Evolutionary conservation across 2,888 invertebrate species (phyloP).

Genomic region (Scelioninae gen. 2): DNA sequence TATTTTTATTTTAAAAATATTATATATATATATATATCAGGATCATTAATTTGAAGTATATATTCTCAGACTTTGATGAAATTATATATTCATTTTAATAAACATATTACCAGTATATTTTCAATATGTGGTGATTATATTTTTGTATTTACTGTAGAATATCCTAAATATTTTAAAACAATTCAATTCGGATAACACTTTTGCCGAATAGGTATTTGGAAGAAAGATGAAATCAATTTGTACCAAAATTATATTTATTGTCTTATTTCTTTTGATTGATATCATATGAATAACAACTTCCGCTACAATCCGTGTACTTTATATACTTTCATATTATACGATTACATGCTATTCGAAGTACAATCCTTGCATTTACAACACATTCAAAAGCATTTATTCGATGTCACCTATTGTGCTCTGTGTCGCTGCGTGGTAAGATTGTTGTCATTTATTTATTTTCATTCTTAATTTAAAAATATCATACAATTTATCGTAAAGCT

Average conservation of each 20-base stretch:
- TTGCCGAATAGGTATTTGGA: too few species aligned
- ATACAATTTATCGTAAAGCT: conserved; percentile 51
- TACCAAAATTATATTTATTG: conserved; percentile 75
- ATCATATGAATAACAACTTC: conserved; percentile 71
- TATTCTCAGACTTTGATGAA: too few species aligned
- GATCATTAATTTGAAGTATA: too few species aligned
- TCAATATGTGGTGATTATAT: too few species aligned
- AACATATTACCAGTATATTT: too few species aligned
- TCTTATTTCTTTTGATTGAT: conserved; percentile 71
- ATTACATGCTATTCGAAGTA: conserved; percentile 60
- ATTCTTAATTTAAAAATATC: conserved; percentile 54
- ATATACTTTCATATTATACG: conserved; percentile 69
- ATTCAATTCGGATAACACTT: too few species aligned
- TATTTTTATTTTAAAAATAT: conserved; percentile 9
- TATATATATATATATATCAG: too few species aligned
- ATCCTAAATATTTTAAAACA: too few species aligned
- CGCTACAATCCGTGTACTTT: conserved; percentile 68
- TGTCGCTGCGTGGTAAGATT: not conserved
- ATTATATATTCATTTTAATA: too few species aligned
- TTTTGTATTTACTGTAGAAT: too few species aligned
- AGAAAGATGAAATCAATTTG: too few species aligned
- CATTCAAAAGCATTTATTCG: conserved; percentile 70
- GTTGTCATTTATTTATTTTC: conserved; percentile 13
- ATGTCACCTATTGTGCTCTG: conserved; percentile 59
- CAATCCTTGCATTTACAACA: conserved; percentile 63